These are phyloP conservation scores for Pyrrhosoma nymphula DNA, from an alignment of 2,888 invertebrate genomes.

Conservation along the genomic window DNA sequence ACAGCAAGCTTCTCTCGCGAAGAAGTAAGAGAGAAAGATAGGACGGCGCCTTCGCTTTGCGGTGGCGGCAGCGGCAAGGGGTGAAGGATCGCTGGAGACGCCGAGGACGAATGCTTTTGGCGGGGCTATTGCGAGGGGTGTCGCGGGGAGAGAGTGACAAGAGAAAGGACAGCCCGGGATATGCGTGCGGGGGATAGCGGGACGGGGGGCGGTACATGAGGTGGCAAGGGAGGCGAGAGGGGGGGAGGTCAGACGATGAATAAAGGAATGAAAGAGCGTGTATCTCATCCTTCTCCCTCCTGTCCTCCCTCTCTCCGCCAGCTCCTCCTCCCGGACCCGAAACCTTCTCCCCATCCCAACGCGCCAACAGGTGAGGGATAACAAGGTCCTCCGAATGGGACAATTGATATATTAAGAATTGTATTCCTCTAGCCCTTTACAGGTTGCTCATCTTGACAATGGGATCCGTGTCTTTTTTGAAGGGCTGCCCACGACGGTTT, in stretches of 20 bases:
- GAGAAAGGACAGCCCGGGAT: conserved; percentile 17
- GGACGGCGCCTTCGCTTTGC: conserved; percentile 24
- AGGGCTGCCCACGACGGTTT: conserved; percentile 37
- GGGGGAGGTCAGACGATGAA: background rate
- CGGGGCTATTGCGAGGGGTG: conserved; percentile 15
- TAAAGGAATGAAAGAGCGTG: conserved; percentile 16
- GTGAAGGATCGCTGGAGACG: background rate
- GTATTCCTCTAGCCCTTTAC: conserved; percentile 47
- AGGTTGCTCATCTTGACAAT: conserved; percentile 62
- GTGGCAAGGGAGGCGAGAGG: background rate
- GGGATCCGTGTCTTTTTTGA: conserved; percentile 38
- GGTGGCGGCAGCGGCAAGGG: background rate
- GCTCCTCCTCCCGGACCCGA: background rate
- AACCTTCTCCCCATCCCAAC: background rate
- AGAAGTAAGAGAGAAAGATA: background rate
- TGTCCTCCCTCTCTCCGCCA: background rate
- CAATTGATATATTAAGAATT: conserved; percentile 67
- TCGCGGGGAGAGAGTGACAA: conserved; percentile 35
- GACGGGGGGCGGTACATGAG: background rate
- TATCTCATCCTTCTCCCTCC: conserved; percentile 43
- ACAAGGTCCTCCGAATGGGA: conserved; percentile 59
- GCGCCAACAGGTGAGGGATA: conserved; percentile 55
- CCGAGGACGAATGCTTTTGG: conserved; percentile 22
- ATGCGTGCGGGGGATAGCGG: background rate
- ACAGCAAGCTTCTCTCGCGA: background rate